A percentile compares a stretch with the other conserved stretches of the same genome.
These are phyloP conservation scores for Tachuris rubrigastra DNA, from an alignment of 2,113 vertebrate species.

Conservation along the genomic window DNA sequence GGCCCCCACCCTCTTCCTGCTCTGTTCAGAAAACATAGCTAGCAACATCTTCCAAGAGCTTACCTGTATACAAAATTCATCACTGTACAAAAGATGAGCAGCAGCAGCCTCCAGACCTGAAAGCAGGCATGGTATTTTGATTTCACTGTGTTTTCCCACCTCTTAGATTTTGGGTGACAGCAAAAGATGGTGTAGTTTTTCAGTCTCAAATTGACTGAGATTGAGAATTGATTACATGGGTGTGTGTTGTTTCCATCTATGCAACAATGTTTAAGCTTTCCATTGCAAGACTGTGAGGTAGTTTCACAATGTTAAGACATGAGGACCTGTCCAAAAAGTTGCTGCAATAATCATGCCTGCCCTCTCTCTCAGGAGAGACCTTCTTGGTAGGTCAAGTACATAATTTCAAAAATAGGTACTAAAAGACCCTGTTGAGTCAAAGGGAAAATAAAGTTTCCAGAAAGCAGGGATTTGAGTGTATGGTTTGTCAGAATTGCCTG, in stretches of 20 bases:
- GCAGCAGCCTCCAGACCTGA: background rate
- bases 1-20: background rate
- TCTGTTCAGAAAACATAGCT: background rate
- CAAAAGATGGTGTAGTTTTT: background rate
- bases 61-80: background rate
- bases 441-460: background rate
- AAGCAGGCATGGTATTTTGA: background rate
- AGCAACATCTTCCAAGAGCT: background rate
- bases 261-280: background rate
- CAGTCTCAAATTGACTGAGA: background rate
- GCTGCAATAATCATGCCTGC: background rate
- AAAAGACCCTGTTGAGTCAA: background rate
- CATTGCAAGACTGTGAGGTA: background rate
- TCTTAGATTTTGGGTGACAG: background rate
- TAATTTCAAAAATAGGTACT: background rate
- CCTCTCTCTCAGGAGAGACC: background rate
- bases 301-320: background rate
- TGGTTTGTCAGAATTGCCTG: background rate
- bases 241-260: background rate
- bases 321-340: background rate
- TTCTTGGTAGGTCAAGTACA: background rate
- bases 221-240: background rate
- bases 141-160: background rate
- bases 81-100: fast-evolving
- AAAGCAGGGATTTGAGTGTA: background rate